Conservation (phyloP, 2,113 vertebrate species). For the Spilogale gracilis region DNA sequence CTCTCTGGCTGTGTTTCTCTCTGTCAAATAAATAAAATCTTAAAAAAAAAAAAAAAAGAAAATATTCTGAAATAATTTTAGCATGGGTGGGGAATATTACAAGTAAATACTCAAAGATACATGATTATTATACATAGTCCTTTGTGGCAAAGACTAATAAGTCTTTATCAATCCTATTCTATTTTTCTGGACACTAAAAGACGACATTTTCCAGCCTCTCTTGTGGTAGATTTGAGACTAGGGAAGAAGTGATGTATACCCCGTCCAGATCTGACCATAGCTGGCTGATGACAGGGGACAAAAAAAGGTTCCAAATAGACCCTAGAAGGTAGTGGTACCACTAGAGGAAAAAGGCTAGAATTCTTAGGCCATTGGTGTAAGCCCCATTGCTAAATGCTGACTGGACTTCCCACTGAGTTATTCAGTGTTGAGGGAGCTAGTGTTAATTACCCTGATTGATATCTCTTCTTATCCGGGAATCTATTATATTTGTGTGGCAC, state of each 20-base stretch:
- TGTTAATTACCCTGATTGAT: background rate
- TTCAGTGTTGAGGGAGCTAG: background rate
- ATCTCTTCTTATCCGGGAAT: background rate
- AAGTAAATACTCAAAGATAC: background rate
- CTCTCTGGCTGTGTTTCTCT: no score
- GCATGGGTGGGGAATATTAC: background rate
- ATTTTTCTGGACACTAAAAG: background rate
- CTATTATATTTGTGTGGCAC: background rate
- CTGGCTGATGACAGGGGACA: background rate
- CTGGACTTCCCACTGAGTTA: background rate
- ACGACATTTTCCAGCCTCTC: background rate
- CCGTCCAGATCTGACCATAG: background rate
- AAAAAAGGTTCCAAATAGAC: background rate
- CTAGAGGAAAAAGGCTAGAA: background rate
- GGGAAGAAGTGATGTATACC: fast-evolving
- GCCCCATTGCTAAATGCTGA: background rate
- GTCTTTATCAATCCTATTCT: background rate
- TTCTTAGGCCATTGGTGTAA: background rate
- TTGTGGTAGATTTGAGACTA: background rate
- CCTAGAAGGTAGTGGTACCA: background rate
- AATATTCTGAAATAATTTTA: background rate
- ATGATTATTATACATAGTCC: background rate
- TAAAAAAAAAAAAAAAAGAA: no score
- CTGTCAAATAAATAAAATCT: no score
- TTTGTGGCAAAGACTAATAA: background rate